phyloP scores from a whole-genome alignment of 2,888 invertebrate genomes.

The Dexiosoma caninum region DNA sequence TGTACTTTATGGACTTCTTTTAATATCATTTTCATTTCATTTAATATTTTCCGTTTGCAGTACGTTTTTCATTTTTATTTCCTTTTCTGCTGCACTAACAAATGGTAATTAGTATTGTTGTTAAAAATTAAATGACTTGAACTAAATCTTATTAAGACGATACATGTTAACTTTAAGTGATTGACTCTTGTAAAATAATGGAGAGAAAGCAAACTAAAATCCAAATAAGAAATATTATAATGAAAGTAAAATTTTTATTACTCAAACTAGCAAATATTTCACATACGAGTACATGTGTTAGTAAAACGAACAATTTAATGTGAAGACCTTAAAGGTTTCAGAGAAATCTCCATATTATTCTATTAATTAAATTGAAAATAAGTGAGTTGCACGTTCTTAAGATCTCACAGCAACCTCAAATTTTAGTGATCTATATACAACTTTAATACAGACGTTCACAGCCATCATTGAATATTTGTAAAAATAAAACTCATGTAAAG shows the following conservation, averaged over 20 bases:
- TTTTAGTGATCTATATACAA: too few relatives aligned
- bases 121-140: slow-evolving; percentile 69
- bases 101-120: slow-evolving; percentile 59
- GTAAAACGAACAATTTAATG: too few relatives aligned
- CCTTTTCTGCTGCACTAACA: slow-evolving; percentile 65
- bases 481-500: too few relatives aligned
- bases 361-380: too few relatives aligned
- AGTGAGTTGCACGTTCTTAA: too few relatives aligned
- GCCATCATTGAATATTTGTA: too few relatives aligned
- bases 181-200: slow-evolving; percentile 9
- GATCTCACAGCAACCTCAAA: too few relatives aligned
- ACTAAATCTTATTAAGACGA: slow-evolving; percentile 75
- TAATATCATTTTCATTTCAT: slow-evolving; percentile 55
- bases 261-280: too few relatives aligned
- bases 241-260: background rate
- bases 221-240: background rate
- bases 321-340: too few relatives aligned
- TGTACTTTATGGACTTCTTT: slow-evolving; percentile 59
- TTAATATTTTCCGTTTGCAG: slow-evolving; percentile 44
- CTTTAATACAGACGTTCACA: too few relatives aligned
- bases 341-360: too few relatives aligned
- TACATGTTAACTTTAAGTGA: slow-evolving; percentile 71
- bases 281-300: too few relatives aligned
- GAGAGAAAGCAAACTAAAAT: background rate
- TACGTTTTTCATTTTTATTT: slow-evolving; percentile 58